phyloP scores from a whole-genome alignment of 2,888 invertebrate genomes.

The Anarsia innoxiella region DNA sequence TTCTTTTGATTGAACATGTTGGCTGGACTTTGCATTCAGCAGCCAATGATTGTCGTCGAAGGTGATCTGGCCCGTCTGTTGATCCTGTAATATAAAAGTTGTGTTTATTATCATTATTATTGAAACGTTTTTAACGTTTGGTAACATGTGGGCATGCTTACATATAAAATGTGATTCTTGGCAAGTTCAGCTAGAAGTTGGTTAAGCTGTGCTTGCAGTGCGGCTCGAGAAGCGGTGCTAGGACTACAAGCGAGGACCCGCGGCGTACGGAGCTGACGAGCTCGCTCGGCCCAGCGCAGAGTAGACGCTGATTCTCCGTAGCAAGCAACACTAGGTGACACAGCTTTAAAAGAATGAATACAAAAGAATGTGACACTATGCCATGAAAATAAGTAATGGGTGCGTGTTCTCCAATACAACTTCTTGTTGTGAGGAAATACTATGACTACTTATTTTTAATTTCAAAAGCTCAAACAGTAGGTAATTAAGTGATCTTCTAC shows the following conservation, averaged over 20 bases:
- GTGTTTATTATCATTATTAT: background rate
- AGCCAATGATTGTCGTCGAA: conserved; percentile 53
- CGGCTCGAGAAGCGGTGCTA: conserved; percentile 28
- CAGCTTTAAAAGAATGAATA: conserved; percentile 73
- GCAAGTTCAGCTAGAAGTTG: conserved; percentile 47
- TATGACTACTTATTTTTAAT: no score
- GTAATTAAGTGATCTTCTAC: no score
- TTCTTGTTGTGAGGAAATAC: no score
- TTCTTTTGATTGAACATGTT: conserved; percentile 14
- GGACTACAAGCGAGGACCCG: conserved; percentile 22
- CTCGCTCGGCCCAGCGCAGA: conserved; percentile 85
- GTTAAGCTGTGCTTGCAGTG: conserved; percentile 57
- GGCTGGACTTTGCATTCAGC: conserved; percentile 23
- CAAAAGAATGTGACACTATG: no score
- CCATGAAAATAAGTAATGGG: no score
- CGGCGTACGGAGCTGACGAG: conserved; percentile 76
- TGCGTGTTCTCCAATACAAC: no score
- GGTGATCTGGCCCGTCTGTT: conserved; percentile 47
- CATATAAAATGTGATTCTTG: conserved; percentile 51
- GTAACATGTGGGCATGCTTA: conserved; percentile 23
- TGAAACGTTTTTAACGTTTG: background rate
- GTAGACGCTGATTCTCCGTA: conserved; percentile 88
- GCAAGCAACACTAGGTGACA: conserved; percentile 83
- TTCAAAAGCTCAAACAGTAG: no score
- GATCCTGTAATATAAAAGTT: conserved; percentile 13